A percentile compares a stretch with the other conserved stretches of the same genome.
Conservation (phyloP, 2,113 vertebrate genomes). For the Prunella himalayana region DNA sequence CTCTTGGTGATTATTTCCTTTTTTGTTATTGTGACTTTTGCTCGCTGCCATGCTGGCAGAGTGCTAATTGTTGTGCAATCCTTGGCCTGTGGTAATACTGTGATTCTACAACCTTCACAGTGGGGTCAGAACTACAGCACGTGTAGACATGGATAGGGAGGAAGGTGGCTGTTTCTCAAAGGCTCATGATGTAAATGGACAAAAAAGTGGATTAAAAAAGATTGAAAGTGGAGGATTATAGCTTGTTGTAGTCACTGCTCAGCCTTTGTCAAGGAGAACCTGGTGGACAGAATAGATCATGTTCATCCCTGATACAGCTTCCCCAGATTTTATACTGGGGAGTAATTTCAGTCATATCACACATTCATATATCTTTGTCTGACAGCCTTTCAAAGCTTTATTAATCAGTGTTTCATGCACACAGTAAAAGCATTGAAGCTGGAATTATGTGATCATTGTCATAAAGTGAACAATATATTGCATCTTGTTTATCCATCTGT, state of each 20-base stretch:
- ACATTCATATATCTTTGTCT: background rate
- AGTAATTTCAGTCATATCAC: background rate
- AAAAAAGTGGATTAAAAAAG: background rate
- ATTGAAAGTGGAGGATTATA: background rate
- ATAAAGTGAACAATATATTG: constrained; percentile 48
- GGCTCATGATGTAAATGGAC: background rate
- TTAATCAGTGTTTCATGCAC: constrained; percentile 37
- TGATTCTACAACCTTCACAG: background rate
- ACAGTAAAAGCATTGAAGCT: constrained; percentile 24
- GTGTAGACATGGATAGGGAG: background rate
- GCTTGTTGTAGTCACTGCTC: background rate
- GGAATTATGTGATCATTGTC: constrained; percentile 35
- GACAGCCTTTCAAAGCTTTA: background rate
- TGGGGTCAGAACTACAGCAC: background rate
- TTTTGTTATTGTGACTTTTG: background rate
- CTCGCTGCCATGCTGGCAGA: background rate
- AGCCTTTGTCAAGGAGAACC: background rate
- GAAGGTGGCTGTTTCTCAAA: background rate
- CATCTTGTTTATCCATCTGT: constrained; percentile 60
- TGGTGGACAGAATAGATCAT: background rate
- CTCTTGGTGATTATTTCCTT: background rate
- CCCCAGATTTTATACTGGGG: background rate
- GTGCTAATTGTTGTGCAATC: background rate
- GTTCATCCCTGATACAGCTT: background rate
- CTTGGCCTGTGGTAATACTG: background rate